These are phyloP conservation scores for Antedon bifida DNA, from an alignment of 35 echinoderm and acorn worm species.

Conservation along the genomic window DNA sequence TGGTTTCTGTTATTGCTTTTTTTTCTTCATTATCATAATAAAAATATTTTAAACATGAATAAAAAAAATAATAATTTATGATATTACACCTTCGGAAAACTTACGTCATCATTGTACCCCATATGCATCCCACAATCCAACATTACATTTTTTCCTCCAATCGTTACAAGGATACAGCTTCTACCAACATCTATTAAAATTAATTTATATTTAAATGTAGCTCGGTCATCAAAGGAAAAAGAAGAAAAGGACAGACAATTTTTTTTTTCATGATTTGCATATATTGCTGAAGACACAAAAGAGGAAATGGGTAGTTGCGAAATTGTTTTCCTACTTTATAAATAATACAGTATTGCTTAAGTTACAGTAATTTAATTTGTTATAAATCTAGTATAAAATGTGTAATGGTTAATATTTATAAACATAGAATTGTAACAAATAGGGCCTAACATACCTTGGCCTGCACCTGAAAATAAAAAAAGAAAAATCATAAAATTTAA, in stretches of 20 bases:
- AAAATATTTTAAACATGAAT: too few species aligned
- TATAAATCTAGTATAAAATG: neutral
- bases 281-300: too few species aligned
- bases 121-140: slow-evolving; percentile 99
- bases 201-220: neutral
- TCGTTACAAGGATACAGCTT: slow-evolving; percentile 79
- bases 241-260: neutral
- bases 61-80: too few species aligned
- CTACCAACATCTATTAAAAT: slow-evolving; percentile 66
- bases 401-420: neutral
- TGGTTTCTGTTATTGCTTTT: too few species aligned
- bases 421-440: neutral
- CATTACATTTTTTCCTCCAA: slow-evolving; percentile 98
- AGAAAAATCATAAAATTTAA: neutral
- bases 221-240: neutral
- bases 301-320: too few species aligned
- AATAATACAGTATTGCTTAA: neutral
- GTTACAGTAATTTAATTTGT: neutral
- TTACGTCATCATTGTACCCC: slow-evolving; percentile 94
- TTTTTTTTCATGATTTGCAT: neutral
- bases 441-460: slow-evolving; percentile 5
- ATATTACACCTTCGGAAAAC: neutral
- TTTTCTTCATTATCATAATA: too few species aligned
- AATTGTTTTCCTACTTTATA: too few species aligned
- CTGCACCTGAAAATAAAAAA: slow-evolving; percentile 14